Evolutionary conservation across 2,797 vertebrate genomes (phyloP).

Genomic region (Clamator glandarius): DNA sequence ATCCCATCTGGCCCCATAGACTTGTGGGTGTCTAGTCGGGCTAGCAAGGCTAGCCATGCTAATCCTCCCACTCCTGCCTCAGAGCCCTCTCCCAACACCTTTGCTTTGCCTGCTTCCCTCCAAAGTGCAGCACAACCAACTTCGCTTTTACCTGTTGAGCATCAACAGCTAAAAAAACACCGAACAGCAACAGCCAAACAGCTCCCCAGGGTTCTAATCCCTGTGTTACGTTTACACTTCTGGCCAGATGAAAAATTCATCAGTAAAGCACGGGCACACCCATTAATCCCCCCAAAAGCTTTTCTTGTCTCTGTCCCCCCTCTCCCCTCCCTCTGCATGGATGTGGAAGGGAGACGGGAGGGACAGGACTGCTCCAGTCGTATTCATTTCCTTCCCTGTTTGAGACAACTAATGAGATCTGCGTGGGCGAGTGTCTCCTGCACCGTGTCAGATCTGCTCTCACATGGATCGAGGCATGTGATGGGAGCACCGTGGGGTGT

Average conservation of each 20-base stretch:
- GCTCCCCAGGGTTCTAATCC: background rate
- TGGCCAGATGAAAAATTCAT: background rate
- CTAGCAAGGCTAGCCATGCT: no score
- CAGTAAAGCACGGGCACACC: background rate
- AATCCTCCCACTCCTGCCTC: background rate
- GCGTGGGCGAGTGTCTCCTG: constrained; percentile 69
- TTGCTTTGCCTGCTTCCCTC: no score
- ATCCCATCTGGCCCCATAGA: no score
- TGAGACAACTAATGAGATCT: constrained; percentile 48
- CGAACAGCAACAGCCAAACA: background rate
- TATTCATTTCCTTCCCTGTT: background rate
- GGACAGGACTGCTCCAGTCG: background rate
- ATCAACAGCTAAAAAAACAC: background rate
- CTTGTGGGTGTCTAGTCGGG: no score
- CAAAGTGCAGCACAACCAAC: background rate
- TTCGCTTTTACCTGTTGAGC: background rate
- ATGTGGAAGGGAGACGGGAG: background rate
- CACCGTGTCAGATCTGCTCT: background rate
- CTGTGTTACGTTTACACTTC: background rate
- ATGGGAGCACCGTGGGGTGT: background rate
- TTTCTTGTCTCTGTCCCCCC: background rate
- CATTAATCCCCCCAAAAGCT: background rate
- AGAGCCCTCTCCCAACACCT: background rate
- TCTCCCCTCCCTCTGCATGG: background rate
- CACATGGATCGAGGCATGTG: constrained; percentile 3